Percentiles rank a stretch among this genome's conserved stretches.
phyloP scores from a whole-genome alignment of 2,113 vertebrate species.

The Rhinopomastus cyanomelas region DNA sequence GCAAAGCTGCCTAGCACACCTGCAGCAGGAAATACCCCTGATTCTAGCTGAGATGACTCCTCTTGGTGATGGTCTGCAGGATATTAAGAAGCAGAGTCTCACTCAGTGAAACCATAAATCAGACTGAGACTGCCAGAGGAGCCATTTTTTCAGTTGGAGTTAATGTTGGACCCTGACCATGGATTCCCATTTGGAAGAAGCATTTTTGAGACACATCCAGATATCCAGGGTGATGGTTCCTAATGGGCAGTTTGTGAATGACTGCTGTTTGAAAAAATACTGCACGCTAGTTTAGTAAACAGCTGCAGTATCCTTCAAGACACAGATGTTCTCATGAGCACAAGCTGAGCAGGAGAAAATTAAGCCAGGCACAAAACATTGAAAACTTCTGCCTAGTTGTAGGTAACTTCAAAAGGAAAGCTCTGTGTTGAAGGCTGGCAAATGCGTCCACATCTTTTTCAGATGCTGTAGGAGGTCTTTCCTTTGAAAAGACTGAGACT shows the following conservation, averaged over 20 bases:
- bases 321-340: neutral
- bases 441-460: neutral
- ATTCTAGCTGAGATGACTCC: neutral
- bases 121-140: neutral
- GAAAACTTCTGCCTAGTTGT: neutral
- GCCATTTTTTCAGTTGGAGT: neutral
- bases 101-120: slow-evolving; percentile 5
- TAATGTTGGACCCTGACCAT: neutral
- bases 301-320: neutral
- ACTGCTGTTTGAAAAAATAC: neutral
- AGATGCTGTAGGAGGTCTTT: neutral
- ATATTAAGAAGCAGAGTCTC: neutral
- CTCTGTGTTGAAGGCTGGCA: neutral
- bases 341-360: neutral
- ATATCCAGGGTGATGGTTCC: neutral
- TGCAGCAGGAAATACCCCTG: neutral
- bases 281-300: neutral
- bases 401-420: neutral
- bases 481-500: neutral
- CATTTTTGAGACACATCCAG: neutral
- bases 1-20: neutral
- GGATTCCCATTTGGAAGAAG: neutral
- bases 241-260: neutral
- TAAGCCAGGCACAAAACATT: neutral
- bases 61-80: neutral